Conservation (phyloP, 2,888 invertebrate species). For the Hirudinaria manillensis region DNA sequence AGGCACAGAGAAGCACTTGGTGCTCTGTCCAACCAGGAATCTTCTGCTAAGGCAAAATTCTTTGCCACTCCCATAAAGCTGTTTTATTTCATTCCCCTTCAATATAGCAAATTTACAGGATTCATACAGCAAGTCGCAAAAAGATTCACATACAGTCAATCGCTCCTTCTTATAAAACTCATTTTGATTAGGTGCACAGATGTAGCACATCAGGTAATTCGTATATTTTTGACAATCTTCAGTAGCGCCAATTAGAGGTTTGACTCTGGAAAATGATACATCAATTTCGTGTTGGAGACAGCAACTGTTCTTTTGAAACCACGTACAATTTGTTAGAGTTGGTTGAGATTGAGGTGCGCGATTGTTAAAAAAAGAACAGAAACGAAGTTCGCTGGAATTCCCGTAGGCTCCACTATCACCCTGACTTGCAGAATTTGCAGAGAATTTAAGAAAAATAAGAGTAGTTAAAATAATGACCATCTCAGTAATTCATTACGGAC, state of each 20-base stretch:
- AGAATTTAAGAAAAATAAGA: too few relatives aligned
- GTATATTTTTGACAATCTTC: constrained; percentile 51
- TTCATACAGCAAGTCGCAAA: constrained; percentile 51
- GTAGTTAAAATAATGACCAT: too few relatives aligned
- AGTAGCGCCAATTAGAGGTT: constrained; percentile 53
- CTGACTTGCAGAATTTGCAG: too few relatives aligned
- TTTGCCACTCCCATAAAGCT: constrained; percentile 49
- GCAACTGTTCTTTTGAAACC: constrained; percentile 53
- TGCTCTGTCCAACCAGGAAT: constrained; percentile 45
- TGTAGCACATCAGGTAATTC: constrained; percentile 55
- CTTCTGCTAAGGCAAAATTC: constrained; percentile 51
- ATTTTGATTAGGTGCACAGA: constrained; percentile 53
- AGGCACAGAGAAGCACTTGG: constrained; percentile 47
- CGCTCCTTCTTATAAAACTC: constrained; percentile 50
- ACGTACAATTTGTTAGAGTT: constrained; percentile 53
- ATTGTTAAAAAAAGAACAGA: constrained; percentile 54
- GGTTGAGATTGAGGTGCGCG: constrained; percentile 52
- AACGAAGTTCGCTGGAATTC: constrained; percentile 28
- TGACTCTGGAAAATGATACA: constrained; percentile 52
- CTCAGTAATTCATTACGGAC: too few relatives aligned
- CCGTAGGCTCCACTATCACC: too few relatives aligned
- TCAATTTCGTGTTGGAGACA: constrained; percentile 54
- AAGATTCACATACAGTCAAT: constrained; percentile 52
- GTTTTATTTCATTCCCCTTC: constrained; percentile 51
- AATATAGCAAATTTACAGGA: constrained; percentile 51